Base-by-base conservation (phyloP, 2,113 vertebrate species). In the Eptesicus fuscus region DNA sequence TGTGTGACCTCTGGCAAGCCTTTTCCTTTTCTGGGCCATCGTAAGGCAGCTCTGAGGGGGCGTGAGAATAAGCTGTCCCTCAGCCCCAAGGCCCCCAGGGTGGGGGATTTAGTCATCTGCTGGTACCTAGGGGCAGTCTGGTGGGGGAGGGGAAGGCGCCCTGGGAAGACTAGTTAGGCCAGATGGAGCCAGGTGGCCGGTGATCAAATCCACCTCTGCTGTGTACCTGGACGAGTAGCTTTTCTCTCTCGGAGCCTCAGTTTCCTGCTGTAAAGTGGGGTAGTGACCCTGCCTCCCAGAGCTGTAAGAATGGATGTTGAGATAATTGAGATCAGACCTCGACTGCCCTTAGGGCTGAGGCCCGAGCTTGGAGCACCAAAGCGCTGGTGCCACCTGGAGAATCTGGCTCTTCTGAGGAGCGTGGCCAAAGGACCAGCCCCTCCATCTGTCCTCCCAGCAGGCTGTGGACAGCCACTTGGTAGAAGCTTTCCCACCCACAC, bases 381-480 rank as follows among this genome's bases (percentile, higher is more conserved):
- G 84, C 7, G 1, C 47, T 25, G 92, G 59, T 2, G 11, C 73
- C 73, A 63, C 1, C 47, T 12, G 30, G 85, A 84, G 77, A 51
- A 74, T 35, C 93, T 65, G 77, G 91, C 47, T 0, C 85, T 22
- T 0, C 7, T 11, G 37, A 37, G 73, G 74, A 85, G 20, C 1
- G 0, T 65, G 90, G 90, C 95, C 94, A 16, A 23, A 93, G 80
- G 59, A 28, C 82, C 73, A 5, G 95, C 77, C 88, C 88, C 74
- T 96, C 96, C 96, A 96, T 96, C 95, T 97, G 97, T 97, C 96
- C 95, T 95, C 92, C 82, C 96, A 96, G 97, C 96, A 86, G 97
- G 95, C 90, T 47, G 79, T 42, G 96, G 88, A 92, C n/a, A n/a
- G 96, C 71, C 83, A 76, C 49, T 91, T 12, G 0, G 83, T 90